Conservation (phyloP, 2,888 invertebrate genomes). For the Melanostoma scalare region DNA sequence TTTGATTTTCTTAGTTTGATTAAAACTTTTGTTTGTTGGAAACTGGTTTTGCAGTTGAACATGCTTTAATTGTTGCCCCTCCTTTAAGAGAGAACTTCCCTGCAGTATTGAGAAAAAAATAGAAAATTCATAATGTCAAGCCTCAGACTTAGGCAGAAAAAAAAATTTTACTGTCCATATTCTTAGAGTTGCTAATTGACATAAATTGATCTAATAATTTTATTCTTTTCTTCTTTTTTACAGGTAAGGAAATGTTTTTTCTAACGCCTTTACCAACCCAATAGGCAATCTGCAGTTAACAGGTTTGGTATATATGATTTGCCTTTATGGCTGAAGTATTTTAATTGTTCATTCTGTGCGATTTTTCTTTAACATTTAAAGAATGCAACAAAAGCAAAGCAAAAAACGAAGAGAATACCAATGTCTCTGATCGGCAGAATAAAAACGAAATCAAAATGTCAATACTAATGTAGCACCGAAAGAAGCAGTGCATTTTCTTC, state of each 20-base stretch:
- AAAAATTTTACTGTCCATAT: too few relatives aligned
- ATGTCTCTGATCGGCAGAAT: constrained; percentile 24
- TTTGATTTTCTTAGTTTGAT: too few relatives aligned
- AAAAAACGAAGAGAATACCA: constrained; percentile 3
- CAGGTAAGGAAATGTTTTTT: constrained; percentile 42
- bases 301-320: constrained; percentile 36
- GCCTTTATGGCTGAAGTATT: constrained; percentile 51
- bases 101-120: too few relatives aligned
- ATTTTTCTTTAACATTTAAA: constrained; percentile 61
- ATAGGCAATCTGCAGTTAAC: background rate
- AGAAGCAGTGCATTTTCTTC: constrained; percentile 7
- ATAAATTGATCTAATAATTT: background rate
- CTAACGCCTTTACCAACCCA: background rate
- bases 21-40: too few relatives aligned
- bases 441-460: constrained; percentile 52
- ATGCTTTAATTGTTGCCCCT: too few relatives aligned
- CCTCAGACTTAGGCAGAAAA: too few relatives aligned
- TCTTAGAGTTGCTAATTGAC: too few relatives aligned
- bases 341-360: constrained; percentile 35
- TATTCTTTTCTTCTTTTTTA: constrained; percentile 23
- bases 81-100: too few relatives aligned
- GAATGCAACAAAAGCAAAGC: constrained; percentile 12
- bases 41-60: too few relatives aligned
- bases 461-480: constrained; percentile 26
- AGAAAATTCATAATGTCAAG: too few relatives aligned